Percentiles rank a stretch among this genome's conserved stretches.
These are phyloP conservation scores for Palloptera scutellata DNA, from an alignment of 2,888 invertebrate species.

Conservation along the genomic window DNA sequence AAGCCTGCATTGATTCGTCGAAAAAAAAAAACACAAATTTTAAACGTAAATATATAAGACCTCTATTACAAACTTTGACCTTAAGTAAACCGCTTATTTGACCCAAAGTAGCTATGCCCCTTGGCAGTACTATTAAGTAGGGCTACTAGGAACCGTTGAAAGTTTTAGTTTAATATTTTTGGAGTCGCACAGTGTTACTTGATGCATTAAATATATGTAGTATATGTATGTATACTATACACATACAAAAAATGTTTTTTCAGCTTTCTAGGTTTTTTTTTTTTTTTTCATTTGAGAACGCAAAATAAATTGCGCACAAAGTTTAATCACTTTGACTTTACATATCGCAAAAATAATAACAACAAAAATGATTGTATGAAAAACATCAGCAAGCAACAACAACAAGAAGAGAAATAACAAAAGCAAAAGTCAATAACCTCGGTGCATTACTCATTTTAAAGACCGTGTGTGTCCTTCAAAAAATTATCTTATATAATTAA, in stretches of 20 bases:
- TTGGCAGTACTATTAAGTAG: no score
- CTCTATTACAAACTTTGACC: no score
- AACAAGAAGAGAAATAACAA: conserved; percentile 10
- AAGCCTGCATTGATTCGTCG: no score
- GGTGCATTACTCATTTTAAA: conserved; percentile 60
- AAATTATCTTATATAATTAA: conserved; percentile 53
- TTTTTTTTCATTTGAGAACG: conserved; percentile 40
- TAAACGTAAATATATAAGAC: no score
- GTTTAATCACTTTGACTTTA: conserved; percentile 60
- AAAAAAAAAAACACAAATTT: no score
- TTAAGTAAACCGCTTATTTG: no score
- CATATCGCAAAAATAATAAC: conserved; percentile 8
- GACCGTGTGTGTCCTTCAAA: conserved; percentile 61
- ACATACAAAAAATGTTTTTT: neutral
- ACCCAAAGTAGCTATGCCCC: no score
- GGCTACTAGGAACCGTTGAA: no score
- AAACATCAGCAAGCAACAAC: conserved; percentile 21
- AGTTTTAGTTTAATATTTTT: conserved; percentile 11
- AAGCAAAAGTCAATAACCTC: conserved; percentile 55
- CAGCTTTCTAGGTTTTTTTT: conserved; percentile 10
- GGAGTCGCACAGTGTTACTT: no score
- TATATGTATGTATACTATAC: conserved; percentile 14
- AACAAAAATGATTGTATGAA: neutral
- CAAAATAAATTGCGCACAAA: conserved; percentile 62
- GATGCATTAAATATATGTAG: no score